Evolutionary conservation across 2,888 invertebrate species (phyloP), one percentile per base, ranked within the genome.

Genomic region (Helobdella robusta): DNA sequence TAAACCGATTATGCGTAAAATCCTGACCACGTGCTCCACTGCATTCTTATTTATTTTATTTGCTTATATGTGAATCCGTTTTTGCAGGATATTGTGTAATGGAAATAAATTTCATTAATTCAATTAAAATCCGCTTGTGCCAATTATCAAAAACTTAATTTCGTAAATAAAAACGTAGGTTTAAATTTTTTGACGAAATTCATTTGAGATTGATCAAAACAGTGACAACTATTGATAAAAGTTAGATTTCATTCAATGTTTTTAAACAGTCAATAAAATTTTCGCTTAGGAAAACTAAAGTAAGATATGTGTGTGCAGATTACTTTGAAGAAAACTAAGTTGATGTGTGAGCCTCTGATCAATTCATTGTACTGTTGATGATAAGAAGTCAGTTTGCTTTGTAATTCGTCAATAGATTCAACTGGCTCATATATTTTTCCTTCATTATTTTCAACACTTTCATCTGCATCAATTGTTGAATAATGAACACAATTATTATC

Each of bases 401-500:
- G 83, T 18, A 95, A 82, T 73, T 87, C 85, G 71, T 85, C 85
- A 73, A 89, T 86, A 70, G 89, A 86, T 73, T 73, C 67, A 52
- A 79, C 28, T 72, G 91, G 91, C 79, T 95, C 95, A 78, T 94
- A 95, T 0, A 94, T 89, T 82, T 94, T 93, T 5, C 94, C 93
- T 40, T 92, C 83, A 78, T 94, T 94, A 85, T 92, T 89, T 76
- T 94, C 94, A n/a, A 91, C 77, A 71, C 79, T 93, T 82, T 94
- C 94, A 2, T 89, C 89, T 82, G 94, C 94, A 80, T 95, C 95
- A n/a, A n/a, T n/a, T n/a, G n/a, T n/a, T n/a, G n/a, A n/a, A n/a
- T n/a, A n/a, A n/a, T n/a, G n/a, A n/a, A n/a, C n/a, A n/a, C n/a
- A n/a, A n/a, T n/a, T n/a, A n/a, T n/a, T n/a, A n/a, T n/a, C n/a